A percentile compares a stretch with the other conserved stretches of the same genome.
These are phyloP conservation scores for Botia kubotai DNA, from an alignment of 2,797 vertebrate genomes.

Conservation along the genomic window DNA sequence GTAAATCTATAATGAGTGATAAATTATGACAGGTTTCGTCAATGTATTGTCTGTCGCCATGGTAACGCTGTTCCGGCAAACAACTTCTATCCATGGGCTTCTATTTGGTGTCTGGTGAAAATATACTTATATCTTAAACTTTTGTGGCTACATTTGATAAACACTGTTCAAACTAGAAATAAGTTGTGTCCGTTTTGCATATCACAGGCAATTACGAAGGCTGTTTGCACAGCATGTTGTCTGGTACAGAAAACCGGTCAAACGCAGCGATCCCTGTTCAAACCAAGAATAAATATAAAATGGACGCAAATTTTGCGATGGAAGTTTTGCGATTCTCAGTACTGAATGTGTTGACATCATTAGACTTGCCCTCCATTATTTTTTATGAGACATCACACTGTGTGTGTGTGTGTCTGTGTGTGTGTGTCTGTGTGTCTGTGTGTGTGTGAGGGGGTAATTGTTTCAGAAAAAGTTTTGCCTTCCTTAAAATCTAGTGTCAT, in stretches of 20 bases:
- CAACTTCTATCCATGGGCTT: neutral
- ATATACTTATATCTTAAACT: neutral
- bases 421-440: too few relatives aligned
- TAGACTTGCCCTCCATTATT: constrained; percentile 4
- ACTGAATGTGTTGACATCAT: constrained; percentile 24
- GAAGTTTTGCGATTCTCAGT: neutral
- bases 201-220: neutral
- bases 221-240: neutral
- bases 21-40: neutral
- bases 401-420: neutral
- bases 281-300: neutral
- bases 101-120: neutral
- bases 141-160: neutral
- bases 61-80: neutral
- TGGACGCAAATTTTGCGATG: constrained; percentile 4
- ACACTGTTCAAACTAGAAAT: neutral
- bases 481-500: neutral
- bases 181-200: neutral
- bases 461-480: neutral
- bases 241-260: neutral
- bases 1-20: too few relatives aligned
- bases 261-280: neutral
- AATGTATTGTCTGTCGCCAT: neutral
- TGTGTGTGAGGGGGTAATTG: too few relatives aligned
- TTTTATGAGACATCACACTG: constrained; percentile 7